These are phyloP conservation scores for Nomada goodeniana DNA, from an alignment of 2,888 invertebrate genomes.

Conservation along the genomic window DNA sequence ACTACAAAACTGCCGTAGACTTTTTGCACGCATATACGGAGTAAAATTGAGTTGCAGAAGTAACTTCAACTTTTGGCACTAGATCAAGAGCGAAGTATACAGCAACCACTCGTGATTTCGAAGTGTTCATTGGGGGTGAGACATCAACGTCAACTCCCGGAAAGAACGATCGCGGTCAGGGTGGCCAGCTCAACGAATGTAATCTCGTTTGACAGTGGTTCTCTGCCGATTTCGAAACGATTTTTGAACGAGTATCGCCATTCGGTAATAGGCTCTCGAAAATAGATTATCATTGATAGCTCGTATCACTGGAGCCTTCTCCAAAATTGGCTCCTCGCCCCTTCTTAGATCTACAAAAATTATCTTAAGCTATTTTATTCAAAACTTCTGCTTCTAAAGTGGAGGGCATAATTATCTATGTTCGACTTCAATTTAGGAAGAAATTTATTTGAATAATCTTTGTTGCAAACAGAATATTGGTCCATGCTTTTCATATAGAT, in stretches of 20 bases:
- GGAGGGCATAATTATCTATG: no score
- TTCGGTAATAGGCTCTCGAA: not conserved
- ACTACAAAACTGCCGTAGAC: not conserved
- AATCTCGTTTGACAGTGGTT: slow-evolving; percentile 77
- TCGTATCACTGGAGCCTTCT: no score
- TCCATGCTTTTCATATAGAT: no score
- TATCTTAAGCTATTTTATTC: no score
- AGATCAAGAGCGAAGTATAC: slow-evolving; percentile 36
- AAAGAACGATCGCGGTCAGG: slow-evolving; percentile 65
- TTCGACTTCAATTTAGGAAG: no score
- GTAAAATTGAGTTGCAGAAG: slow-evolving; percentile 9
- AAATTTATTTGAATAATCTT: no score
- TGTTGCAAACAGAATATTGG: no score
- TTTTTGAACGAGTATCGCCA: not conserved
- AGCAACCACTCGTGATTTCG: slow-evolving; percentile 52
- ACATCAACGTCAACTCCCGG: slow-evolving; percentile 68
- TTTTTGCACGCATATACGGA: not conserved
- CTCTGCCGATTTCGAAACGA: slow-evolving; percentile 43
- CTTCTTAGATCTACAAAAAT: no score
- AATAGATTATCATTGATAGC: not conserved
- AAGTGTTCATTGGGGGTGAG: slow-evolving; percentile 66
- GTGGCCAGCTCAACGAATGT: slow-evolving; percentile 77
- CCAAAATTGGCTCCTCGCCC: no score
- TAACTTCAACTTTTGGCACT: slow-evolving; percentile 35
- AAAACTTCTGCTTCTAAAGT: no score